These are phyloP conservation scores for Cavia porcellus DNA, from an alignment of 2,113 vertebrate species.

Conservation along the genomic window DNA sequence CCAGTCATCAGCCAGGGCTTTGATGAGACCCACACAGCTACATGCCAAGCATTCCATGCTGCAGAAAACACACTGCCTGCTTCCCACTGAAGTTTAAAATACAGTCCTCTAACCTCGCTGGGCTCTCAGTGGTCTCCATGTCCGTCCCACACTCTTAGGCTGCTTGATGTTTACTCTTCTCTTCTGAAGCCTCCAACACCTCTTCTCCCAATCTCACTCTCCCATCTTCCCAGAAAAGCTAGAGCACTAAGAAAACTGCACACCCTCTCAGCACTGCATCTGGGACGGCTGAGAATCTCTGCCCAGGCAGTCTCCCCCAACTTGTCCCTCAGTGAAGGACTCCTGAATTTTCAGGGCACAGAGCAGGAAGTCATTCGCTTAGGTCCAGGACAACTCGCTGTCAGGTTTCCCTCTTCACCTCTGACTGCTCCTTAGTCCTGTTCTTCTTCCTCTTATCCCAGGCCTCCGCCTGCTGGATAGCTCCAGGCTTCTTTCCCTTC, in stretches of 20 bases:
- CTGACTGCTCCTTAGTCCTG: too few species aligned
- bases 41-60: rapidly evolving
- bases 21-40: background rate
- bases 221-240: background rate
- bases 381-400: rapidly evolving
- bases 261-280: rapidly evolving
- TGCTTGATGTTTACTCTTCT: background rate
- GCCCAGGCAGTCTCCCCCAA: rapidly evolving
- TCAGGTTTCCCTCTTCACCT: background rate
- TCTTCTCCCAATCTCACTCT: background rate
- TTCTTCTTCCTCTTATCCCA: background rate
- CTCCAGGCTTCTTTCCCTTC: background rate
- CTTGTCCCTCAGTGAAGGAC: too few species aligned
- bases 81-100: background rate
- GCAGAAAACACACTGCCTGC: rapidly evolving
- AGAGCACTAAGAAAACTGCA: background rate
- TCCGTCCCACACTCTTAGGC: rapidly evolving
- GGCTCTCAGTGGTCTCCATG: background rate
- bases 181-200: background rate
- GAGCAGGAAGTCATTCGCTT: too few species aligned
- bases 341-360: background rate
- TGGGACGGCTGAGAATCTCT: too few species aligned
- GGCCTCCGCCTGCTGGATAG: background rate
- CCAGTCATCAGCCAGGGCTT: background rate
- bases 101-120: rapidly evolving